Percentiles rank a stretch among this genome's conserved stretches.
phyloP scores from a whole-genome alignment of 2,797 vertebrate genomes.

The Muscicapa striata region DNA sequence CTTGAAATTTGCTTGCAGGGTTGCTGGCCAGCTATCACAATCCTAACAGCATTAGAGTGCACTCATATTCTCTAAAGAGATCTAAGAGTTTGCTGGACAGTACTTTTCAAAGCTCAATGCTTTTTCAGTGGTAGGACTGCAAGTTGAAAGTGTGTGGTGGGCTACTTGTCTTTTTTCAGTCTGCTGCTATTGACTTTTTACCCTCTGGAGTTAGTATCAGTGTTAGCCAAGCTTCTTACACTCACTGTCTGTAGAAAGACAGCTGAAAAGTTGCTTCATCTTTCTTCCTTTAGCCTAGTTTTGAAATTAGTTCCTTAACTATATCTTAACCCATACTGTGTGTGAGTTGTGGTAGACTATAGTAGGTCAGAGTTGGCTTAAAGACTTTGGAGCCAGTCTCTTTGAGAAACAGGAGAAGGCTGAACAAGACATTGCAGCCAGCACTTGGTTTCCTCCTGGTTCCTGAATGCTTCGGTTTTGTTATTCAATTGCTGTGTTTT shows the following conservation, averaged over 20 bases:
- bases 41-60: background rate
- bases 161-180: background rate
- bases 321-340: background rate
- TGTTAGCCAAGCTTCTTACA: background rate
- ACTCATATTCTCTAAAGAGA: background rate
- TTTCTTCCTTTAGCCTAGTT: constrained; percentile 45
- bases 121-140: background rate
- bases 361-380: constrained; percentile 19
- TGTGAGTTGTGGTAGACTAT: background rate
- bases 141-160: background rate
- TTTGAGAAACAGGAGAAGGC: background rate
- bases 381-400: background rate
- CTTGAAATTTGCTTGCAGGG: background rate
- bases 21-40: background rate
- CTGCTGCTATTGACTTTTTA: background rate
- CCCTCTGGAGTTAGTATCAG: background rate
- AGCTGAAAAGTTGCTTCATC: constrained; percentile 38
- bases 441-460: background rate
- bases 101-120: background rate
- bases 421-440: background rate
- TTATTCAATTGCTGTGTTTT: background rate
- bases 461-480: background rate
- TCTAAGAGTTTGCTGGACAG: background rate
- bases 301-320: constrained; percentile 21
- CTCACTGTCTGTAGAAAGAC: background rate